A percentile compares a stretch with the other conserved stretches of the same genome.
Conservation (phyloP, 2,888 invertebrate genomes). For the Lithosia quadra region DNA sequence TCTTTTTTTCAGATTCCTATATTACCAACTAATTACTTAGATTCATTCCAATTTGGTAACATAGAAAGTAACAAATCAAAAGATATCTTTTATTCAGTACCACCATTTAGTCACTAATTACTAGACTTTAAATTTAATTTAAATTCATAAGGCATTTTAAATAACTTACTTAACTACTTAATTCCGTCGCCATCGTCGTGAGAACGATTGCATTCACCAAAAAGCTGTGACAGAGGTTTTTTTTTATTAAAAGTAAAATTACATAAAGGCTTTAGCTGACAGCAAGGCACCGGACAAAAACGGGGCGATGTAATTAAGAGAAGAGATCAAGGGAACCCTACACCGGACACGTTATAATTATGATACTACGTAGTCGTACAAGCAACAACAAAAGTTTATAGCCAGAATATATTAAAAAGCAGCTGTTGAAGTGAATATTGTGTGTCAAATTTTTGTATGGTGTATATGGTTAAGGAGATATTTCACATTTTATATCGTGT, state of each 20-base stretch:
- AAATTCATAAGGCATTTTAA: not conserved
- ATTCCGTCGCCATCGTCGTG: not conserved
- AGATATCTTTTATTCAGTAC: not conserved
- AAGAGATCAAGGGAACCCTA: conserved; percentile 51
- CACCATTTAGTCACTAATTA: not conserved
- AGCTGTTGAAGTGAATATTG: not conserved
- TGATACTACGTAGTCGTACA: conserved; percentile 25
- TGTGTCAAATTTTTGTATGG: not conserved
- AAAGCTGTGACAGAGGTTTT: conserved; percentile 28
- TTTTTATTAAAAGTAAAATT: conserved; percentile 30
- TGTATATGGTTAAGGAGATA: too few relatives aligned
- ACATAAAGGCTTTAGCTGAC: conserved; percentile 36
- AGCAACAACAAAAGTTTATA: conserved; percentile 15
- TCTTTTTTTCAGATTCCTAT: not conserved
- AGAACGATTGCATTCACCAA: conserved; percentile 15
- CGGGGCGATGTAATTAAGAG: conserved; percentile 50
- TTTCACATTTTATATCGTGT: not conserved
- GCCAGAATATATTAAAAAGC: not conserved
- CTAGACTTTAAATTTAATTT: not conserved
- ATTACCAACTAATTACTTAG: not conserved
- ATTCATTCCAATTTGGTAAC: not conserved
- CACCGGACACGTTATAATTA: conserved; percentile 43
- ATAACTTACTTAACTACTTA: not conserved
- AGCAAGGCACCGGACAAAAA: conserved; percentile 37
- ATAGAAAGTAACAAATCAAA: not conserved